Evolutionary conservation across 92 coral and sea anemone species (phyloP).

Genomic region (Parazoanthus darwini): DNA sequence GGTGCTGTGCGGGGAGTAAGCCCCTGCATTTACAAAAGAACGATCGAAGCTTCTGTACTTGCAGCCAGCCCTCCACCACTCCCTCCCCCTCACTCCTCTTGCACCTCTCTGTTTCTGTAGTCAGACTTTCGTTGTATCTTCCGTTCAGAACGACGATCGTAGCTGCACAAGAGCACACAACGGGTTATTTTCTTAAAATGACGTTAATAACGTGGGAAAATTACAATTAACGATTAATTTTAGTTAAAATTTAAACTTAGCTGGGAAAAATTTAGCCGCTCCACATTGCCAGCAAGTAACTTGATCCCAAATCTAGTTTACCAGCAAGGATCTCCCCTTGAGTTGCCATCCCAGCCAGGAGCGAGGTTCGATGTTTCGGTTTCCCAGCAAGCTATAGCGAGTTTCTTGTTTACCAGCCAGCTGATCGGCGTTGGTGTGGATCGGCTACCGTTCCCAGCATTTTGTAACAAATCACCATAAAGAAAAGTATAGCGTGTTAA

Average conservation of each 20-base stretch:
- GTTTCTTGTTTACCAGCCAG: conserved; percentile 1
- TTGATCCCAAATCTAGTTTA: background rate
- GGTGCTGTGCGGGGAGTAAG: too few relatives aligned
- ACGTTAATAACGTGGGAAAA: too few relatives aligned
- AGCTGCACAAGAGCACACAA: too few relatives aligned
- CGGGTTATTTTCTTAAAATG: too few relatives aligned
- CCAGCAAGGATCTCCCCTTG: background rate
- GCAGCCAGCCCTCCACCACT: too few relatives aligned
- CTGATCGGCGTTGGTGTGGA: background rate
- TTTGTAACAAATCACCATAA: background rate
- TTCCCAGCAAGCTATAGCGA: conserved; percentile 10
- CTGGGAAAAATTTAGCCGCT: background rate
- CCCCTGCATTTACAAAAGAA: too few relatives aligned
- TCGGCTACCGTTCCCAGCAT: conserved; percentile 31
- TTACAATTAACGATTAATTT: background rate
- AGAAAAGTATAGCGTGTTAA: conserved; percentile 9
- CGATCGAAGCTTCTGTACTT: too few relatives aligned
- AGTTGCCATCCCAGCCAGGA: background rate
- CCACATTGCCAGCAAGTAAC: conserved; percentile 16
- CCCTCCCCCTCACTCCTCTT: too few relatives aligned
- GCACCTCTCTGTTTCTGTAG: too few relatives aligned
- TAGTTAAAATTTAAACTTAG: conserved; percentile 1
- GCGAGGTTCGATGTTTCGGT: background rate
- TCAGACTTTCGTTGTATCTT: too few relatives aligned
- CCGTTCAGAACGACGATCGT: too few relatives aligned